Conservation (phyloP, 1,140 invertebrate genomes). For the Diuraphis noxia region DNA sequence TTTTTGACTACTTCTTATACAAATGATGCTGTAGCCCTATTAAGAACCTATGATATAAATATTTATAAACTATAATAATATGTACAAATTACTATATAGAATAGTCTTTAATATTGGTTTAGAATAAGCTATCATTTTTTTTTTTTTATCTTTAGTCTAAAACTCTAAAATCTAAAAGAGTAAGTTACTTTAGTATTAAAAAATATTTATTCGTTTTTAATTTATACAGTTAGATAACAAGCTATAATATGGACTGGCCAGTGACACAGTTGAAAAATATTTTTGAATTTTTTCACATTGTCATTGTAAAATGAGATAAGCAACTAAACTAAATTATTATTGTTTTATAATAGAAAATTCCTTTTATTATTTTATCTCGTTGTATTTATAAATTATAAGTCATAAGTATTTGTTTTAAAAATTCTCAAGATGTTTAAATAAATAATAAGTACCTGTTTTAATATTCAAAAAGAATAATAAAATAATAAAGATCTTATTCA, state of each 20-base stretch:
- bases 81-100: no score
- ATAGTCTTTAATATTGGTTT: not conserved
- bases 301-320: not conserved
- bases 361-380: not conserved
- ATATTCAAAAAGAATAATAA: not conserved
- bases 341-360: not conserved
- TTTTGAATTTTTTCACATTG: not conserved
- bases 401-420: not conserved
- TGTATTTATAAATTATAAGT: not conserved
- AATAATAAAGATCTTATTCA: not conserved
- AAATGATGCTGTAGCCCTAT: no score
- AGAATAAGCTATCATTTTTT: not conserved
- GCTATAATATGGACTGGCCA: not conserved
- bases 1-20: no score
- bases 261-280: not conserved
- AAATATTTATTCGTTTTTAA: not conserved
- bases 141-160: not conserved
- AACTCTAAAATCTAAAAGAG: not conserved
- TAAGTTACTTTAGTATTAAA: not conserved
- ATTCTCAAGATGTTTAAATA: not conserved
- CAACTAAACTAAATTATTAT: not conserved
- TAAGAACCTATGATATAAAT: no score
- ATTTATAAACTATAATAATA: no score
- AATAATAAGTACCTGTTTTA: not conserved
- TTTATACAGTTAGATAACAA: not conserved